These are phyloP conservation scores for Cistogaster globosa DNA, from an alignment of 2,888 invertebrate species.

Conservation along the genomic window DNA sequence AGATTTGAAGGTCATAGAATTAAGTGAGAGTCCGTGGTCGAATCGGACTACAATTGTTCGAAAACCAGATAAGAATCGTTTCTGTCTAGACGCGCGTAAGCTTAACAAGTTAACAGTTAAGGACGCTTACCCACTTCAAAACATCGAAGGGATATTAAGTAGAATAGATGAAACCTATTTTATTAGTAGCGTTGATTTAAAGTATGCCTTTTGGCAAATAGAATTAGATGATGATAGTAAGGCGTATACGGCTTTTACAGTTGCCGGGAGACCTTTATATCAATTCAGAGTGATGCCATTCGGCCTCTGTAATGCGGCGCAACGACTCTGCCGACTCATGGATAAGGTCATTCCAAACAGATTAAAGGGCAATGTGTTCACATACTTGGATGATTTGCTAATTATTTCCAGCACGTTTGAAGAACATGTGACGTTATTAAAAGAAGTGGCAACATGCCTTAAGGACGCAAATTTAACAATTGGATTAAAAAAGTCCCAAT, in stretches of 20 bases:
- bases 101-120: not conserved
- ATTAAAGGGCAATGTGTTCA: not conserved
- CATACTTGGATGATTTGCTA: not conserved
- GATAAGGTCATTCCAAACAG: not conserved
- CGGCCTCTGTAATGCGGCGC: conserved; percentile 4
- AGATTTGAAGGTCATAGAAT: not conserved
- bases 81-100: not conserved
- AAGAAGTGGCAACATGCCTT: not conserved
- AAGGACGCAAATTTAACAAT: not conserved
- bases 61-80: not conserved
- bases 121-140: not conserved
- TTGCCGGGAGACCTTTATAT: conserved; percentile 36
- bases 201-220: conserved; percentile 50
- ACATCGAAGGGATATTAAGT: not conserved
- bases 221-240: conserved; percentile 27
- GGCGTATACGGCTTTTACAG: conserved; percentile 53
- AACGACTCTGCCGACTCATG: not conserved
- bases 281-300: conserved; percentile 8
- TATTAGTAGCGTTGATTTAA: conserved; percentile 55
- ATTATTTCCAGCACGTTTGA: not conserved
- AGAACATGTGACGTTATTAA: not conserved
- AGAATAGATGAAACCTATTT: not conserved
- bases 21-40: not conserved
- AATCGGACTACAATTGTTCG: not conserved
- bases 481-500: not conserved